These are phyloP conservation scores for Otus sunia DNA, from an alignment of 2,113 vertebrate species.

Conservation along the genomic window DNA sequence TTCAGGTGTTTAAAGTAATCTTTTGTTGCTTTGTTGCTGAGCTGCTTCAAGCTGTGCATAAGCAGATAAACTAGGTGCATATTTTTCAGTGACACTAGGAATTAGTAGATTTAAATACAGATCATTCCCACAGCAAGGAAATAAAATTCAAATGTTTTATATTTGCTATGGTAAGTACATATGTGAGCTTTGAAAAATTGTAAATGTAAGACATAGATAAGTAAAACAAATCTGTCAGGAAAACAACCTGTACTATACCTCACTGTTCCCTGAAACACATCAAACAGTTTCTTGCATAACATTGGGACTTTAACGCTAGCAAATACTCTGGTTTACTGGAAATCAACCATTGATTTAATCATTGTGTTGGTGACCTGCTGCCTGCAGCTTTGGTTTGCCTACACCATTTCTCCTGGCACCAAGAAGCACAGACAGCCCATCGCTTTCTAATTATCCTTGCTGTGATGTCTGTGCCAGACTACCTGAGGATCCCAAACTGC, in stretches of 20 bases:
- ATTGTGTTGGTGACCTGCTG: not conserved
- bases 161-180: not conserved
- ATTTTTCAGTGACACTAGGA: not conserved
- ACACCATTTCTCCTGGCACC: not conserved
- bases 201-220: constrained; percentile 9
- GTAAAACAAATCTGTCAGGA: not conserved
- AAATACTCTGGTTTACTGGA: not conserved
- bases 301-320: not conserved
- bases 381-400: not conserved
- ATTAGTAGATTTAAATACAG: constrained; percentile 35
- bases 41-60: not conserved
- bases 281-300: not conserved
- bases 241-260: not conserved
- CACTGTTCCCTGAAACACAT: not conserved
- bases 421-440: not conserved
- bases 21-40: constrained; percentile 3
- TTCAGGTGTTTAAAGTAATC: constrained; percentile 13
- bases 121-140: not conserved
- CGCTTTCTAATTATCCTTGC: not conserved
- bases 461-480: not conserved
- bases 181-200: constrained; percentile 10
- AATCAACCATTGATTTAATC: not conserved
- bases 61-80: not conserved
- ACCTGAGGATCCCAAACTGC: not conserved
- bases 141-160: not conserved